phyloP scores from a whole-genome alignment of 1,140 invertebrate genomes.

The Drosophila grimshawi region DNA sequence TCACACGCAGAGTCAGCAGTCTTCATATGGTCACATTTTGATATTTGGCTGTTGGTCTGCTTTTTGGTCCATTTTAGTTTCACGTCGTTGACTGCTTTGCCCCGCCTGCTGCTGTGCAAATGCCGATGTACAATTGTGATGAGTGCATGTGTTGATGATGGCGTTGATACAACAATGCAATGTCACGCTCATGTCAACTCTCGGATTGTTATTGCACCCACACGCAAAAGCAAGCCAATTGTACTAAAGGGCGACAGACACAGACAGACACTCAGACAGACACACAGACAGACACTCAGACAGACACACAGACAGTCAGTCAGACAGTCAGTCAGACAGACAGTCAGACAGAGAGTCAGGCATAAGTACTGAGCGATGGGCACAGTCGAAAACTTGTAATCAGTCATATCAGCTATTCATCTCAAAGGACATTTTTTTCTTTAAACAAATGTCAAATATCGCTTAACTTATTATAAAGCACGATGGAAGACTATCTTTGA shows the following conservation, averaged over 20 bases:
- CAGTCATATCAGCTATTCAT: background rate
- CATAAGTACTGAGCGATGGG: conserved; percentile 3
- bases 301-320: background rate
- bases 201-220: conserved; percentile 65
- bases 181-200: conserved; percentile 78
- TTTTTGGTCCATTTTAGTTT: background rate
- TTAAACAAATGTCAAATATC: too few relatives aligned
- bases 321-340: background rate
- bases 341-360: background rate
- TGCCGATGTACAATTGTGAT: conserved; percentile 19
- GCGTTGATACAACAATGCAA: conserved; percentile 72
- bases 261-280: background rate
- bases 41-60: conserved; percentile 7
- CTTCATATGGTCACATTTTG: conserved; percentile 24
- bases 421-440: too few relatives aligned
- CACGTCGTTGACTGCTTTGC: background rate
- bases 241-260: background rate
- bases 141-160: conserved; percentile 74
- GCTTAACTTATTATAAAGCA: too few relatives aligned
- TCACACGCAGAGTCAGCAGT: background rate
- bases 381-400: conserved; percentile 1
- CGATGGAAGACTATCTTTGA: too few relatives aligned
- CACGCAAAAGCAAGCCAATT: background rate
- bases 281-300: background rate
- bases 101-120: background rate